phyloP scores from a whole-genome alignment of 2,113 vertebrate genomes.

The Panurus biarmicus region DNA sequence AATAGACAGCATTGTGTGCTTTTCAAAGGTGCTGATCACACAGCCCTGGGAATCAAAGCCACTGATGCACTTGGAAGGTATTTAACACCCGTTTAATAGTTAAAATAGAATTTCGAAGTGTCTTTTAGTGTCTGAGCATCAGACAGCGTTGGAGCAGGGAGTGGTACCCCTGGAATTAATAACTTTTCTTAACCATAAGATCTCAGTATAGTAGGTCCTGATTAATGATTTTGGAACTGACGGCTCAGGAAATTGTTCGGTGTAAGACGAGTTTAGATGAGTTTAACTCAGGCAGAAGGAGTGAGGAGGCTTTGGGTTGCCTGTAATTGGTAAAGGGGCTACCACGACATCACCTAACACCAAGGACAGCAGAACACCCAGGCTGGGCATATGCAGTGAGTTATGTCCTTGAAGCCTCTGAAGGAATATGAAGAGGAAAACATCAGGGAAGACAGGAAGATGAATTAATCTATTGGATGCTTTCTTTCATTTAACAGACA shows the following conservation, averaged over 20 bases:
- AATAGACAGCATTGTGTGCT: conserved; percentile 1
- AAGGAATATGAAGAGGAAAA: not conserved
- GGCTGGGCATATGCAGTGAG: not conserved
- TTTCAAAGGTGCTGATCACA: conserved; percentile 35
- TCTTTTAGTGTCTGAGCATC: not conserved
- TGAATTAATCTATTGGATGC: conserved; percentile 1
- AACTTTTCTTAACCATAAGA: not conserved
- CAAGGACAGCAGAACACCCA: not conserved
- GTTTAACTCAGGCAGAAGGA: not conserved
- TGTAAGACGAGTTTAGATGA: not conserved
- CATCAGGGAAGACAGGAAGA: not conserved
- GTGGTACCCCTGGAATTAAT: not conserved
- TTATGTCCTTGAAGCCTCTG: not conserved
- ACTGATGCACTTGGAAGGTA: not conserved
- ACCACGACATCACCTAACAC: rapidly evolving
- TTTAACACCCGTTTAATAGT: not conserved
- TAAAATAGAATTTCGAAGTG: not conserved
- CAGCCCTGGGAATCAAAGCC: not conserved
- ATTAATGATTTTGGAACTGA: not conserved
- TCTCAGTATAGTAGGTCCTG: not conserved
- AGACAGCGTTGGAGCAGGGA: rapidly evolving
- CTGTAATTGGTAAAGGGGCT: not conserved
- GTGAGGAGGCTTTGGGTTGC: not conserved
- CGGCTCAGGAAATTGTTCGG: not conserved
- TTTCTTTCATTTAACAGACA: conserved; percentile 2